Evolutionary conservation across 1,140 invertebrate genomes (phyloP).

Genomic region (Drosophila kanapiae): DNA sequence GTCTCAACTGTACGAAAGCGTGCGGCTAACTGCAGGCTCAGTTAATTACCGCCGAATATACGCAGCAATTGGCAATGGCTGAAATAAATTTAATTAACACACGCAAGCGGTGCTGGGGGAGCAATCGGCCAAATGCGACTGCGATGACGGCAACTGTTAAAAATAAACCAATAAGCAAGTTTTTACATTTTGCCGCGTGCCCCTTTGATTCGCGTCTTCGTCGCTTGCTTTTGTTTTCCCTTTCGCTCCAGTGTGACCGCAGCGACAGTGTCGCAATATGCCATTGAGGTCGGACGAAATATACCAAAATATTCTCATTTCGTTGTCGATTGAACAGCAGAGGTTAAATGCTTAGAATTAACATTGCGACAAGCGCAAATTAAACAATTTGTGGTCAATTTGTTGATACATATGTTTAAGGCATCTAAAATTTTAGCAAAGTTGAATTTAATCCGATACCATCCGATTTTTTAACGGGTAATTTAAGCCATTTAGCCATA

Average conservation of each 20-base stretch:
- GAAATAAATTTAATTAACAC: constrained; percentile 73
- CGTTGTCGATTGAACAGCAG: background rate
- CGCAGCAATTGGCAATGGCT: constrained; percentile 62
- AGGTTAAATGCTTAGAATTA: background rate
- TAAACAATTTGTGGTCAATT: background rate
- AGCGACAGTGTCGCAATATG: background rate
- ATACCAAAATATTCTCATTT: constrained; percentile 2
- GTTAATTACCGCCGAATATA: constrained; percentile 66
- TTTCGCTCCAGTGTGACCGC: constrained; percentile 38
- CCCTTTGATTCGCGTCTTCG: constrained; percentile 54
- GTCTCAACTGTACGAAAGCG: constrained; percentile 45
- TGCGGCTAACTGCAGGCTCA: constrained; percentile 44
- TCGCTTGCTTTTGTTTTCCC: constrained; percentile 50
- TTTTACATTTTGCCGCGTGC: constrained; percentile 65
- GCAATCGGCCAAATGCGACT: constrained; percentile 42
- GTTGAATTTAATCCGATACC: too few relatives aligned
- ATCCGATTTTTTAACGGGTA: too few relatives aligned
- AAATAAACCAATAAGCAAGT: constrained; percentile 76
- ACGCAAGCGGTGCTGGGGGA: constrained; percentile 32
- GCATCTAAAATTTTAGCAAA: too few relatives aligned
- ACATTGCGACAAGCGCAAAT: too few relatives aligned
- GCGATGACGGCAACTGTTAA: constrained; percentile 79
- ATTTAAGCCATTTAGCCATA: too few relatives aligned
- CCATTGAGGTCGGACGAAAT: background rate
- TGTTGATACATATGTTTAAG: background rate